These are phyloP conservation scores for Tortricodes alternella DNA, from an alignment of 2,888 invertebrate genomes.

Conservation along the genomic window DNA sequence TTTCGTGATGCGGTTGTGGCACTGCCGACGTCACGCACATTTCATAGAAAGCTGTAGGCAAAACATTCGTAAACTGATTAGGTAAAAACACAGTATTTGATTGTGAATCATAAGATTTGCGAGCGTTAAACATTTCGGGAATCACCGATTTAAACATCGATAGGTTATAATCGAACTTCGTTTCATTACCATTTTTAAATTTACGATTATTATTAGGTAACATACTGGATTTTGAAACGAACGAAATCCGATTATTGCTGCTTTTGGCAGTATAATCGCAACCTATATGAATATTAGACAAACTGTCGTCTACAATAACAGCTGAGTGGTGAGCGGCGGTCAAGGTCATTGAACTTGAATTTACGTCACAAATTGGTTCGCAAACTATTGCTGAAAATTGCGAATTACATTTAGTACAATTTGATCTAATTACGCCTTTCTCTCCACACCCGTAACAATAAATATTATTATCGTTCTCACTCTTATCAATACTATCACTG, in stretches of 20 bases:
- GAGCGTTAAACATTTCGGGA: not conserved
- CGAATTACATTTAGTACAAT: slow-evolving; percentile 5
- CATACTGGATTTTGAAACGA: not conserved
- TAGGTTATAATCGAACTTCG: not conserved
- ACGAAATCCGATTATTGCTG: not conserved
- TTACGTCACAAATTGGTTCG: not conserved
- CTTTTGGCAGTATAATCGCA: not conserved
- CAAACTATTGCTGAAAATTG: not conserved
- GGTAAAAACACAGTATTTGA: not conserved
- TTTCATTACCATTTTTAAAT: not conserved
- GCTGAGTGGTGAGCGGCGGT: not conserved
- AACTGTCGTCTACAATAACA: not conserved
- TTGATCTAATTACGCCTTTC: slow-evolving; percentile 12
- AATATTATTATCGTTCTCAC: not conserved
- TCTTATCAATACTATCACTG: not conserved
- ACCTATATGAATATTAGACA: not conserved
- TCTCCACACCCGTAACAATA: slow-evolving; percentile 20
- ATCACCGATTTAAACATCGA: not conserved
- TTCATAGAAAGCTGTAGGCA: not conserved
- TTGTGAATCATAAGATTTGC: not conserved
- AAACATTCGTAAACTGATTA: not conserved
- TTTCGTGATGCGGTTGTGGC: not conserved
- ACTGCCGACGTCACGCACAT: not conserved
- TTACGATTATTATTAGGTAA: not conserved
- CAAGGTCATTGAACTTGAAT: not conserved